A percentile compares a stretch with the other conserved stretches of the same genome.
These are phyloP conservation scores for Zaprionus nigranus DNA, from an alignment of 1,140 invertebrate species.

Conservation along the genomic window DNA sequence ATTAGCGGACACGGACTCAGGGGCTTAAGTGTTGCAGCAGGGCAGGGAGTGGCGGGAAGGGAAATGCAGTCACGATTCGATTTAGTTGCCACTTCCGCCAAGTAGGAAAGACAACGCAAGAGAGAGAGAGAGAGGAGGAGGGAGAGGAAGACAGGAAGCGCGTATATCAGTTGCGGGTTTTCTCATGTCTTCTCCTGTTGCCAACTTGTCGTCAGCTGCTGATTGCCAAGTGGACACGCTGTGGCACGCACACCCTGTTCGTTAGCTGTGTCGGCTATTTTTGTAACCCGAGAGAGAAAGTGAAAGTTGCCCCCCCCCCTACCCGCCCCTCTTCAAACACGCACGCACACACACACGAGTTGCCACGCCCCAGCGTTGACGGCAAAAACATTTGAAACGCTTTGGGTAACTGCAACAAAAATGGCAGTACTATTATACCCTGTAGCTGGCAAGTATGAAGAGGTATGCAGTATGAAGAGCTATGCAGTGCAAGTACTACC, in stretches of 20 bases:
- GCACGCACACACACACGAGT: slow-evolving; percentile 9
- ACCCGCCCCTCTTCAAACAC: slow-evolving; percentile 5
- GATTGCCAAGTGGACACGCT: slow-evolving; percentile 17
- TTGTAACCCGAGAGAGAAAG: slow-evolving; percentile 57
- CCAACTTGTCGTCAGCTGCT: slow-evolving; percentile 8
- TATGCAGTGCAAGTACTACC: neutral
- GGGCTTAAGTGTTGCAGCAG: slow-evolving; percentile 24
- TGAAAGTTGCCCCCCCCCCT: slow-evolving; percentile 67
- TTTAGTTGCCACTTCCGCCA: slow-evolving; percentile 36
- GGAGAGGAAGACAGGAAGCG: neutral
- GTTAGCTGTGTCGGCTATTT: slow-evolving; percentile 48
- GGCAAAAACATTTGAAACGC: slow-evolving; percentile 48
- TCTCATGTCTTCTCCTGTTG: slow-evolving; percentile 3
- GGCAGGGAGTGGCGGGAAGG: neutral
- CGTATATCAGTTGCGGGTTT: slow-evolving; percentile 24
- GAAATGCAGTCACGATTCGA: slow-evolving; percentile 40
- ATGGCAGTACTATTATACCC: slow-evolving; percentile 40
- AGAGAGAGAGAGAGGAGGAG: neutral
- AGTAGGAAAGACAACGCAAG: slow-evolving; percentile 15
- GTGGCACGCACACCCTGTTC: slow-evolving; percentile 43
- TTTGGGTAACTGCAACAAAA: slow-evolving; percentile 15
- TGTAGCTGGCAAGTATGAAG: neutral
- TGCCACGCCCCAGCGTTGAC: slow-evolving; percentile 68
- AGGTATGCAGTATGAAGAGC: neutral
- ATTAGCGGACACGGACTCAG: slow-evolving; percentile 14